These are phyloP conservation scores for Lithobius niger DNA, from an alignment of 1,140 invertebrate species.

Conservation along the genomic window DNA sequence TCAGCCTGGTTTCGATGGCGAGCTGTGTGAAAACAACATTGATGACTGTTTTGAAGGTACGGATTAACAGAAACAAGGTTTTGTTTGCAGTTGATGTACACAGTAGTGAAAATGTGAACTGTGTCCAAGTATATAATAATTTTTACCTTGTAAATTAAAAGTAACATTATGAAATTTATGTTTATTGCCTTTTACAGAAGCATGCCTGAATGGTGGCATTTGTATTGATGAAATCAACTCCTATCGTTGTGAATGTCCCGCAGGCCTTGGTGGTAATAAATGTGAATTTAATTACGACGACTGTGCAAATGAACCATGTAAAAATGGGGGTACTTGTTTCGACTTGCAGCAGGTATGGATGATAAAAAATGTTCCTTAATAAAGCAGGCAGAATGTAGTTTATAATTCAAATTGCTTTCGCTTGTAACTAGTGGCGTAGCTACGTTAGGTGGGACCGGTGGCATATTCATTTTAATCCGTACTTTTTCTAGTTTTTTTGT, in stretches of 20 bases:
- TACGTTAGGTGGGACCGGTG: too few species aligned
- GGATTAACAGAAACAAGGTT: conserved; percentile 14
- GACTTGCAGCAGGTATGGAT: conserved; percentile 72
- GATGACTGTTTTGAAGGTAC: conserved; percentile 25
- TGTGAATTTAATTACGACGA: conserved; percentile 32
- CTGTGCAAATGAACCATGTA: conserved; percentile 62
- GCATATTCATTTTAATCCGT: too few species aligned
- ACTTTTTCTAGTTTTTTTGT: too few species aligned
- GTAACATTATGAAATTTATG: too few species aligned
- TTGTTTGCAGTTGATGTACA: background rate
- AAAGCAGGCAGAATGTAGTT: too few species aligned
- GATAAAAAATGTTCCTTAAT: too few species aligned
- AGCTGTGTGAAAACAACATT: conserved; percentile 32
- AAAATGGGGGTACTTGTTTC: conserved; percentile 51
- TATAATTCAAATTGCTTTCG: too few species aligned
- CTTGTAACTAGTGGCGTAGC: too few species aligned
- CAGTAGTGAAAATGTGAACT: conserved; percentile 4
- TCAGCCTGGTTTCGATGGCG: conserved; percentile 30
- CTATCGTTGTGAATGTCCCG: conserved; percentile 44
- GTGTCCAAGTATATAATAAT: conserved; percentile 24
- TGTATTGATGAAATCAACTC: conserved; percentile 30
- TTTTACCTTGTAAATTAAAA: too few species aligned
- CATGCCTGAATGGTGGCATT: conserved; percentile 38
- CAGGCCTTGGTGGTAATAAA: conserved; percentile 40
- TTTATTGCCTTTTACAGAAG: conserved; percentile 8